These are phyloP conservation scores for Stomatorhinus walkeri DNA, from an alignment of 2,797 vertebrate species.

Conservation along the genomic window DNA sequence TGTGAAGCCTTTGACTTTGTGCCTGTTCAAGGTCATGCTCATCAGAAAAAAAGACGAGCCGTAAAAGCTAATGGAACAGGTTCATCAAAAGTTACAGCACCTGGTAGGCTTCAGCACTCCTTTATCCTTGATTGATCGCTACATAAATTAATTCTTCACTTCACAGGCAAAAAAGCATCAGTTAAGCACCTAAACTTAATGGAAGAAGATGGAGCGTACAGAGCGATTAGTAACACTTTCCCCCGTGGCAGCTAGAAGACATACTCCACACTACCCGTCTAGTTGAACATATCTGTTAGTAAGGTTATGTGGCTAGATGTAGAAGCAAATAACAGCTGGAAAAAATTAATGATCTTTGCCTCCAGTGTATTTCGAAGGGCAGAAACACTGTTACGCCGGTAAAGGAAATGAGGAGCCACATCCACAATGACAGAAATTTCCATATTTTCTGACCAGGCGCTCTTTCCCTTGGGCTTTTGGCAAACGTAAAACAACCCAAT, in stretches of 20 bases:
- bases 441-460: background rate
- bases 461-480: background rate
- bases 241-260: background rate
- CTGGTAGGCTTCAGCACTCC: background rate
- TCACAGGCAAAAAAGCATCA: background rate
- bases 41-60: background rate
- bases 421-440: background rate
- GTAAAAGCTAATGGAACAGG: background rate
- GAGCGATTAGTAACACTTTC: background rate
- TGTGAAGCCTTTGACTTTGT: background rate
- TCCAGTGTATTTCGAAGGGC: background rate
- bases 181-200: background rate
- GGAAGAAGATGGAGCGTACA: background rate
- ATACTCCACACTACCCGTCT: background rate
- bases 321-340: background rate
- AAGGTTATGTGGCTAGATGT: background rate
- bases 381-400: background rate
- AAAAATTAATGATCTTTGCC: background rate
- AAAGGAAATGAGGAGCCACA: background rate
- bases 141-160: background rate
- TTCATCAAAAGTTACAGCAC: background rate
- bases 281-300: background rate
- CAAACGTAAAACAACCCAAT: background rate
- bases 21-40: background rate
- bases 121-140: background rate